phyloP scores from a whole-genome alignment of 1,140 invertebrate genomes.

The Araneus ventricosus region DNA sequence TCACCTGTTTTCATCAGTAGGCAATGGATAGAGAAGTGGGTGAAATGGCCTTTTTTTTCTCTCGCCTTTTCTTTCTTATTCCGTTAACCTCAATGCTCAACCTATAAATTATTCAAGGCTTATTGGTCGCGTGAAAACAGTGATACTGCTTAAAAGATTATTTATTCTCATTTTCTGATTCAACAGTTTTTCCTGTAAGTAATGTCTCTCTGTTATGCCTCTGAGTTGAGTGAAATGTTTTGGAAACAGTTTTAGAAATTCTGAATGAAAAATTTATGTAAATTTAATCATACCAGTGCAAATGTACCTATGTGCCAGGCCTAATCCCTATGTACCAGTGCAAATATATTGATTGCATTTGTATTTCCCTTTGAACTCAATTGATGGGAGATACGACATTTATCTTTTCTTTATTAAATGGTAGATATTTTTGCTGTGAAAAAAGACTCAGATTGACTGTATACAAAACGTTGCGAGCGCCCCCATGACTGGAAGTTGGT shows the following conservation, averaged over 20 bases:
- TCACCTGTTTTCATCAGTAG: constrained; percentile 58
- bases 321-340: too few species aligned
- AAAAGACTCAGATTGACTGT: too few species aligned
- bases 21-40: constrained; percentile 39
- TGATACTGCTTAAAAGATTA: not conserved
- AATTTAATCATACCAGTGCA: too few species aligned
- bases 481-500: too few species aligned
- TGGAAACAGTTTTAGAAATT: not conserved
- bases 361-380: too few species aligned
- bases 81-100: constrained; percentile 68
- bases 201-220: too few species aligned
- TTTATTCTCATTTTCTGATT: not conserved
- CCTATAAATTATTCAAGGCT: constrained; percentile 66
- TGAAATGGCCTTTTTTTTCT: constrained; percentile 29
- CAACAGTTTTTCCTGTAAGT: not conserved
- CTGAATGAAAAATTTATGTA: not conserved
- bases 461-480: too few species aligned
- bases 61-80: constrained; percentile 20
- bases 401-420: too few species aligned
- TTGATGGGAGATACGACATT: too few species aligned
- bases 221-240: not conserved
- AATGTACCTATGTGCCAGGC: too few species aligned
- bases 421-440: too few species aligned
- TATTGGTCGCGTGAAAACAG: constrained; percentile 48
- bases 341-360: too few species aligned